Evolutionary conservation across 2,113 vertebrate genomes (phyloP).

Genomic region (Daphoenositta chrysoptera): DNA sequence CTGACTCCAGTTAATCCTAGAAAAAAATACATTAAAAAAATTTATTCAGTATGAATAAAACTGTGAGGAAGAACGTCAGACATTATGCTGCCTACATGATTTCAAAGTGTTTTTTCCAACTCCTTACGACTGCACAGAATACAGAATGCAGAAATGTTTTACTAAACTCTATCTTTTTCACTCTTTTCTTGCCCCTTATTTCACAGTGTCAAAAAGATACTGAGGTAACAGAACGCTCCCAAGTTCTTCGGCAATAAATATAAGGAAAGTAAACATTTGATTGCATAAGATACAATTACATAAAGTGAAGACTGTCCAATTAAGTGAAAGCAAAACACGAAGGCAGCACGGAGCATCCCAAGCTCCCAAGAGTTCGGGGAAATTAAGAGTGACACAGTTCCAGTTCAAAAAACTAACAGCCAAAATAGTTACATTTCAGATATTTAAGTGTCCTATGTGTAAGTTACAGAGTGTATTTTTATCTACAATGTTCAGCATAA

Average conservation of each 20-base stretch:
- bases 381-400: neutral
- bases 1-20: neutral
- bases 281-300: slow-evolving; percentile 15
- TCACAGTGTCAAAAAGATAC: neutral
- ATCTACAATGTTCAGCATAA: neutral
- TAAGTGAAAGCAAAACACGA: slow-evolving; percentile 5
- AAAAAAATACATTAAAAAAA: neutral
- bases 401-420: neutral
- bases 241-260: neutral
- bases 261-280: slow-evolving; percentile 22
- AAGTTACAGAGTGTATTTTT: neutral
- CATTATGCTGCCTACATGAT: neutral
- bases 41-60: neutral
- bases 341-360: neutral
- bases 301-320: neutral
- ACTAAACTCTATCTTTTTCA: neutral
- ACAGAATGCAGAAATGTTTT: neutral
- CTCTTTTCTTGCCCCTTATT: neutral
- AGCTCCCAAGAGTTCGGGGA: neutral
- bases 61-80: neutral
- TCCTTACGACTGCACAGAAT: neutral
- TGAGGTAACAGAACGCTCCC: neutral
- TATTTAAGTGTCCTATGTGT: neutral
- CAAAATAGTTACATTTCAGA: neutral
- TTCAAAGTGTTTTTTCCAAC: neutral